Evolutionary conservation across 2,113 vertebrate genomes (phyloP).

Genomic region (Taurulus bubalis): DNA sequence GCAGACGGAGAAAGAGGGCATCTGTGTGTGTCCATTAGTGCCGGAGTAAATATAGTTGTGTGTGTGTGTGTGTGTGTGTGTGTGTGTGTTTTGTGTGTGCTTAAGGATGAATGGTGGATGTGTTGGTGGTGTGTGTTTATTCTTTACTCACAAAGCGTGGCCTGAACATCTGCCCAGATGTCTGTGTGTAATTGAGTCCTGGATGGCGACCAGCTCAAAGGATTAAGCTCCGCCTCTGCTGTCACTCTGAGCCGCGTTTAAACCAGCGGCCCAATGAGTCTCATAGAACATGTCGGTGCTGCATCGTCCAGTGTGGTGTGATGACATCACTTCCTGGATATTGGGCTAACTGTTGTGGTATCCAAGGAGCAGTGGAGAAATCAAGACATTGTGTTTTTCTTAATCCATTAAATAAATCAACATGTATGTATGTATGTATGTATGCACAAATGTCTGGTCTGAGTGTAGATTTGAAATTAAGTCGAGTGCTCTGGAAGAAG

Average conservation of each 20-base stretch:
- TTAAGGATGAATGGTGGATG: not conserved
- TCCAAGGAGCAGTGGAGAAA: not conserved
- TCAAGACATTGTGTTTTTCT: not conserved
- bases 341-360: not conserved
- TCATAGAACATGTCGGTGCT: not conserved
- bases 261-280: conserved; percentile 9
- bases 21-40: conserved; percentile 9
- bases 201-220: conserved; percentile 48
- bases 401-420: too few species aligned
- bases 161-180: conserved; percentile 71
- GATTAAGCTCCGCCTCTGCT: conserved; percentile 48
- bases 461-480: too few species aligned
- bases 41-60: conserved; percentile 15
- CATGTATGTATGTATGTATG: too few species aligned
- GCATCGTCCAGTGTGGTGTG: not conserved
- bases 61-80: conserved; percentile 4
- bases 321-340: not conserved
- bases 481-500: too few species aligned
- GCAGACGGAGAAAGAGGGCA: conserved; percentile 52
- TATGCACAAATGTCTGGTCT: too few species aligned
- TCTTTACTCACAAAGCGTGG: conserved; percentile 37
- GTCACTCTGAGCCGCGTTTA: not conserved
- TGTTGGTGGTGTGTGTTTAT: conserved; percentile 20
- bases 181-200: conserved; percentile 52
- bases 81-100: not conserved